phyloP scores from a whole-genome alignment of 2,888 invertebrate genomes.

The Ceratothoa steindachneri region DNA sequence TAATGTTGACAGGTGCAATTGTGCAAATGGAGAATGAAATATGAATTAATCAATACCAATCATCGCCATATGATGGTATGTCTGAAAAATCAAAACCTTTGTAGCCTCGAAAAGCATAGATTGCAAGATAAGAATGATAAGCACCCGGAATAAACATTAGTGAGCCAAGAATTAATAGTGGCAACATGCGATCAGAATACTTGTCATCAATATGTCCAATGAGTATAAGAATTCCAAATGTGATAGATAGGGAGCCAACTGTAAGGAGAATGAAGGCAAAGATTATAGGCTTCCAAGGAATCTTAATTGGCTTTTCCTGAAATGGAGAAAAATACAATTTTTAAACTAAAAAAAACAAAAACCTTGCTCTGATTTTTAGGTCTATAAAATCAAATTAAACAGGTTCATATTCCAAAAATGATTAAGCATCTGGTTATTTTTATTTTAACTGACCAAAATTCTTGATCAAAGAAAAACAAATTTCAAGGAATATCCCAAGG shows the following conservation, averaged over 20 bases:
- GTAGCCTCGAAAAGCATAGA: conserved; percentile 76
- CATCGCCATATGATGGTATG: conserved; percentile 48
- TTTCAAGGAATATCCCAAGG: too few species aligned
- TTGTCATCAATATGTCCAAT: conserved; percentile 75
- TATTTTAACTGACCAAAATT: too few species aligned
- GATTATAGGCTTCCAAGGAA: conserved; percentile 79
- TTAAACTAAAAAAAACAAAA: background rate
- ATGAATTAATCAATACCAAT: background rate
- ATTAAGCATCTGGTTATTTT: too few species aligned
- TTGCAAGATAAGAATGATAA: conserved; percentile 82
- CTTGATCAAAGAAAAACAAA: too few species aligned
- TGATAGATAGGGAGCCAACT: conserved; percentile 70
- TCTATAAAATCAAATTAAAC: too few species aligned
- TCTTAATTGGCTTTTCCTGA: conserved; percentile 54
- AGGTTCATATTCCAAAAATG: too few species aligned
- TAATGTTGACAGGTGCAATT: too few species aligned
- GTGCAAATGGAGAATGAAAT: too few species aligned
- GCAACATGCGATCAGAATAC: conserved; percentile 81
- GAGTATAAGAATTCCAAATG: conserved; percentile 61
- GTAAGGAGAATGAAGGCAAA: conserved; percentile 72
- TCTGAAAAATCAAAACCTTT: conserved; percentile 81
- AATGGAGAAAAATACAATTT: background rate
- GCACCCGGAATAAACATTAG: conserved; percentile 89
- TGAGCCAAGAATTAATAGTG: conserved; percentile 76
- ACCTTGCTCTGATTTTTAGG: too few species aligned